A percentile compares a stretch with the other conserved stretches of the same genome.
These are phyloP conservation scores for Podarcis raffonei DNA, from an alignment of 2,113 vertebrate genomes.

Conservation along the genomic window DNA sequence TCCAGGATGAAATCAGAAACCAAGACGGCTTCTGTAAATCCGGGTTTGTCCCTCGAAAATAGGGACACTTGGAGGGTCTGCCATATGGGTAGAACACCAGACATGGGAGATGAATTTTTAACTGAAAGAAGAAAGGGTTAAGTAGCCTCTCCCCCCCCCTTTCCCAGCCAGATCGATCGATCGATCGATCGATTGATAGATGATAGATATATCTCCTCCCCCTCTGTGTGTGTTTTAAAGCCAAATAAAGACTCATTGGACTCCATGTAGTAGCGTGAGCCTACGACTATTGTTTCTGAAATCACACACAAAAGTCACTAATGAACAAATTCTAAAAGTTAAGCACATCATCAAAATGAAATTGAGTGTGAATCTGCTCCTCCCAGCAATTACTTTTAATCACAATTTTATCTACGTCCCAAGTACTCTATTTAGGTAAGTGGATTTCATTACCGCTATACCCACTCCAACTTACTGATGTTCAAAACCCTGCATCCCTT, in stretches of 20 bases:
- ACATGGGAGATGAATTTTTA: not conserved
- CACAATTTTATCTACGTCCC: constrained; percentile 53
- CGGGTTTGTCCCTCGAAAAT: too few species aligned
- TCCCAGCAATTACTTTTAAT: constrained; percentile 52
- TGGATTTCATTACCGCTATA: constrained; percentile 54
- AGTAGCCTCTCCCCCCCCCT: not conserved
- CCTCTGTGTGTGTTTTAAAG: not conserved
- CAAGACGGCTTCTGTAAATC: too few species aligned
- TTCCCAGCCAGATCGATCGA: too few species aligned
- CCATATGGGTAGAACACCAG: not conserved
- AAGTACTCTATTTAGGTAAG: constrained; percentile 47
- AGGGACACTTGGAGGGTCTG: too few species aligned
- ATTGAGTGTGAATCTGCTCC: constrained; percentile 10
- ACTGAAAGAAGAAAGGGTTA: not conserved
- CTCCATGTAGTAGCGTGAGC: not conserved
- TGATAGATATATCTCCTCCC: too few species aligned
- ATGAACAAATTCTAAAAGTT: constrained; percentile 13
- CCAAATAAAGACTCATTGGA: not conserved
- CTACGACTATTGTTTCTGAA: constrained; percentile 3
- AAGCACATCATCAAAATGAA: constrained; percentile 40
- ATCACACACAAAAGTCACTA: constrained; percentile 25
- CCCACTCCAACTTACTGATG: constrained; percentile 39
- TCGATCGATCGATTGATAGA: too few species aligned
- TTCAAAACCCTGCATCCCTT: constrained; percentile 58
- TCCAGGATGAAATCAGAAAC: too few species aligned